These are phyloP conservation scores for Microchirus variegatus DNA, from an alignment of 2,797 vertebrate genomes.

Conservation along the genomic window DNA sequence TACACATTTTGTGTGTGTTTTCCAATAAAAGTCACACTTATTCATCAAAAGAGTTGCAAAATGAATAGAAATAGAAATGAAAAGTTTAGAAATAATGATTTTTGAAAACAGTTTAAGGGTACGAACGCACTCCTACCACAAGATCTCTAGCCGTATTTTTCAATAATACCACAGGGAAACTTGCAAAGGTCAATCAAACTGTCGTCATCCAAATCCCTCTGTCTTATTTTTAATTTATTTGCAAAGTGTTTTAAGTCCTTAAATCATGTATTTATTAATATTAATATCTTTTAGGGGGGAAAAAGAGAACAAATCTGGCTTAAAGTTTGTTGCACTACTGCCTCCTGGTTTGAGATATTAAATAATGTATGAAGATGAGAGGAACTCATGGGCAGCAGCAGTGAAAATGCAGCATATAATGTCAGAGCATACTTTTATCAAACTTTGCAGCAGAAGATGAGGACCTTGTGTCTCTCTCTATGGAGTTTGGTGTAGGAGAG, in stretches of 20 bases:
- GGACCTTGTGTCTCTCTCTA: too few relatives aligned
- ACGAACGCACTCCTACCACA: too few relatives aligned
- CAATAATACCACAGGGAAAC: conserved; percentile 80
- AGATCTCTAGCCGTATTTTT: conserved; percentile 82
- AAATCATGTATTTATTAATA: conserved; percentile 85
- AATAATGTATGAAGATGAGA: conserved; percentile 55
- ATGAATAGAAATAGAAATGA: too few relatives aligned
- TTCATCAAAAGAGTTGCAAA: too few relatives aligned
- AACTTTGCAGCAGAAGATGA: too few relatives aligned
- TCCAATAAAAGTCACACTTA: too few relatives aligned
- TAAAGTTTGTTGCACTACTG: conserved; percentile 96
- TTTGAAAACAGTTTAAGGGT: too few relatives aligned
- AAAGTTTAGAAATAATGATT: too few relatives aligned
- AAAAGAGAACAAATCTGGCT: conserved; percentile 71
- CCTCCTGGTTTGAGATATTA: conserved; percentile 80
- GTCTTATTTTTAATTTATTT: conserved; percentile 67
- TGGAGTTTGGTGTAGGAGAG: too few relatives aligned
- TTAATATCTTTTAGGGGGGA: conserved; percentile 79
- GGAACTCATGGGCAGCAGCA: conserved; percentile 36
- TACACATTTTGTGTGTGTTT: too few relatives aligned
- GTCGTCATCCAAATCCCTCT: conserved; percentile 77
- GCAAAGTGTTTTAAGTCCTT: conserved; percentile 50
- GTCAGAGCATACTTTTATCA: too few relatives aligned
- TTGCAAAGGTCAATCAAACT: conserved; percentile 74
- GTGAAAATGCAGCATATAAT: conserved; percentile 47